Base-by-base conservation (phyloP, 1,140 invertebrate species). In the Papilio helenus region DNA sequence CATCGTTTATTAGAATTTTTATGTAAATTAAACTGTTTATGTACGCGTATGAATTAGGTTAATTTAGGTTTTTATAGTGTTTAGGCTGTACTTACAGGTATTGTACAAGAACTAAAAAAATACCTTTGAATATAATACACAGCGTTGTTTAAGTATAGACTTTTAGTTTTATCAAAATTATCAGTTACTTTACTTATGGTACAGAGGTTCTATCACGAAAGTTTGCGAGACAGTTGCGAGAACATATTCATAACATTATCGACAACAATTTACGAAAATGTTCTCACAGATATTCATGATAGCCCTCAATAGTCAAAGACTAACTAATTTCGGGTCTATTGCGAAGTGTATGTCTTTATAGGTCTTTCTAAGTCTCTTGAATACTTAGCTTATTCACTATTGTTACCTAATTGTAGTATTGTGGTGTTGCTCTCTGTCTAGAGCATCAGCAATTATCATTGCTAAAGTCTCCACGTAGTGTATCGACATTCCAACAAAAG, bases 401-500 rank as follows among this genome's bases (percentile, higher is more conserved):
- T 14, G 12, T 46, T 4, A 46, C 10, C 12, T 46, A 46, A 39
- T 46, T 3, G 12, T 46, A 14, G 44, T 46, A 12, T 46, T 55
- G 18, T 55, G 8, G 51, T 20, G 8, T 55, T 55, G 51, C 8
- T 9, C 65, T 83, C 80, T 76, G 81, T 58, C 81, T 42, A 34
- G 49, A 74, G 79, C 79, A 84, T 74, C 81, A 84, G 81, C 80
- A 83, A 79, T 74, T 81, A 79, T 81, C 82, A 86, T 83, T 83
- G 77, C 83, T 61, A 79, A 85, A 85, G 83, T 84, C 83, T 76
- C 85, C 88, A 90, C 88, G 88, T 90, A 87, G 83, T 83, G 83
- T 87, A 85, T 88, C 85, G 86, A 91, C 86, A 93, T 92, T 91
- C 90, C 87, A 51, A 77, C 72, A 83, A 80, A 83, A 86, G 88